A percentile compares a stretch with the other conserved stretches of the same genome.
Conservation (phyloP, 2,113 vertebrate species). For the Malurus elegans region DNA sequence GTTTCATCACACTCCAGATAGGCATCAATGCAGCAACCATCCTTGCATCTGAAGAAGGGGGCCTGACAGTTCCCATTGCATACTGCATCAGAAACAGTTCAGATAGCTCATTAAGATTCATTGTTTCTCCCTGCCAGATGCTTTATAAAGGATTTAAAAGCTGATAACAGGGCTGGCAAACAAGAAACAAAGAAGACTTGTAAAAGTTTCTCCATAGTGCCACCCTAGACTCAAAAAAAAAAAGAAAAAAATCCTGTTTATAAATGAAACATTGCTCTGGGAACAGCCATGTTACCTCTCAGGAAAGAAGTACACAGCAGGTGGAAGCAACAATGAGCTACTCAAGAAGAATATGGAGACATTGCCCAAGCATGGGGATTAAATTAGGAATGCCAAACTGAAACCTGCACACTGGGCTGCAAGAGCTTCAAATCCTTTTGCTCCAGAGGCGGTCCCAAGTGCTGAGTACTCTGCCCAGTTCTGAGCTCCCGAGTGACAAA, state of each 20-base stretch:
- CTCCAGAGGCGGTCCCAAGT: neutral
- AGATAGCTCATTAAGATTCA: constrained; percentile 7
- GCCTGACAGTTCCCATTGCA: constrained; percentile 76
- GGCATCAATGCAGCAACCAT: constrained; percentile 87
- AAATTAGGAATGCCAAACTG: neutral
- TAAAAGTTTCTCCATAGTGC: neutral
- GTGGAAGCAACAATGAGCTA: neutral
- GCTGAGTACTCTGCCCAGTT: neutral
- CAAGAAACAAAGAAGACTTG: neutral
- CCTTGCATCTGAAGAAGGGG: constrained; percentile 80
- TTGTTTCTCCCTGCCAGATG: neutral
- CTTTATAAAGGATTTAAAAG: neutral
- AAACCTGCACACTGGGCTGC: neutral
- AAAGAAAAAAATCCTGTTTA: neutral
- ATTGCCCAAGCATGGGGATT: neutral
- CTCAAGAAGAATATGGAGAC: neutral
- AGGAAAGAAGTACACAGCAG: neutral
- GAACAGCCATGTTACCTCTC: neutral
- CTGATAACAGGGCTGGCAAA: neutral
- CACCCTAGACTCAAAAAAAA: neutral
- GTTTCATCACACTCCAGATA: constrained; percentile 85
- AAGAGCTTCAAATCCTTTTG: neutral
- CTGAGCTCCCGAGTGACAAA: neutral
- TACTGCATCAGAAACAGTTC: constrained; percentile 59
- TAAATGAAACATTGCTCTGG: neutral